Conservation (phyloP, 2,888 invertebrate genomes). For the Andrena chrysosceles region DNA sequence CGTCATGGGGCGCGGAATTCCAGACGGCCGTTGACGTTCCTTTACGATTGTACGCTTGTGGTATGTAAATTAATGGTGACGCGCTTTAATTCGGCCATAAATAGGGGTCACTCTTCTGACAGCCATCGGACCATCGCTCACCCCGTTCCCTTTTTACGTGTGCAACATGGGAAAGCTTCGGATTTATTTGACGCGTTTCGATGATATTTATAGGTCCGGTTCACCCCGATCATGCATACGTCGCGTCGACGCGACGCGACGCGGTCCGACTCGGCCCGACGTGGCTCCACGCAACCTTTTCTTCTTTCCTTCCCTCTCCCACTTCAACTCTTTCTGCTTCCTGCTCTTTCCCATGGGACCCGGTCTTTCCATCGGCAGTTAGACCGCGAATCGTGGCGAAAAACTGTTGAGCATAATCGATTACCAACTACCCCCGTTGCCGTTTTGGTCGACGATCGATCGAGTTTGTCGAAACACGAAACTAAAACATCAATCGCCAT, state of each 20-base stretch:
- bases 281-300: conserved; percentile 73
- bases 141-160: conserved; percentile 78
- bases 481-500: background rate
- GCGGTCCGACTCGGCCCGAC: conserved; percentile 43
- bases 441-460: background rate
- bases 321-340: conserved; percentile 32
- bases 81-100: conserved; percentile 85
- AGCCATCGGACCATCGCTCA: conserved; percentile 83
- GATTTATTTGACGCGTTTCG: conserved; percentile 84
- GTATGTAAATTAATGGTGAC: conserved; percentile 85
- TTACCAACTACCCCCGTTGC: background rate
- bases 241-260: conserved; percentile 71
- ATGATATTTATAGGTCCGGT: conserved; percentile 85
- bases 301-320: conserved; percentile 44
- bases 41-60: conserved; percentile 68
- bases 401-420: background rate
- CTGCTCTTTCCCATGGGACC: conserved; percentile 7
- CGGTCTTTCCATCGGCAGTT: background rate
- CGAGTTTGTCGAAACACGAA: background rate
- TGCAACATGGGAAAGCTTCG: conserved; percentile 84
- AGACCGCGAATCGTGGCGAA: background rate
- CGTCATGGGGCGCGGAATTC: conserved; percentile 47
- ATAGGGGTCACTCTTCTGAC: conserved; percentile 83
- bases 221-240: conserved; percentile 72
- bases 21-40: conserved; percentile 60